Base-by-base conservation (phyloP, 2,797 vertebrate genomes). In the Pangasius sanitwongsei region DNA sequence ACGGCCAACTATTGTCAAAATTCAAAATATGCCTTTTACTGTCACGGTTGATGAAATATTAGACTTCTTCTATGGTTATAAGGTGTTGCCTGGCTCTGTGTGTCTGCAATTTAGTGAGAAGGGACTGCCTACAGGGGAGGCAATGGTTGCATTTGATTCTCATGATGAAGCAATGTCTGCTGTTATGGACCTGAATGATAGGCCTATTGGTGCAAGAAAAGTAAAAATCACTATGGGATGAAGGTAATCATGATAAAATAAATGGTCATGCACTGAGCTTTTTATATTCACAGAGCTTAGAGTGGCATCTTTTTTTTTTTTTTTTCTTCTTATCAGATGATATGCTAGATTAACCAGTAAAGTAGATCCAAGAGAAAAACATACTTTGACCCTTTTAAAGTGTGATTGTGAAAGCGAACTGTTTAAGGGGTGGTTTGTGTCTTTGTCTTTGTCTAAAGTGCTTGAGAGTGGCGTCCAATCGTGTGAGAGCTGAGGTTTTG, bases 41-140 rank as follows among this genome's bases (percentile, higher is more conserved):
- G 98, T 99, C 88, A 98, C 98, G 0, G 97, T 98, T 88, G 99
- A 99, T 93, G 99, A 99, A 94, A 99, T 99, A 92, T 95, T 99
- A 95, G 99, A 99, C 97, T 99, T 99, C 93, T 99, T 99, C 94
- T 99, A 99, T 87, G 99, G 99, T 75, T 99, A 99, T 93, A 98
- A 99, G 93, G 98, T 99, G 91, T 96, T 99, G 89, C 98, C 96
- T 85, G 98, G 98, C 88, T 99, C 99, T 16, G 98, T 99, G 44
- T 99, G 98, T 93, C 96, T 99, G 93, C 99, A 99, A 93, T 99
- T 97, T 92, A 99, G 97, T 90, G 98, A 99, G 59, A 99, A 99
- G 94, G 99, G 99, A 89, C 96, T 99, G 94, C 98, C 98, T 86
- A 99, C 98, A 85, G 99, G 99, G 13, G 98, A 99, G 96, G 99